A percentile compares a stretch with the other conserved stretches of the same genome.
Conservation (phyloP, 2,888 invertebrate genomes). For the Drosophila merina region DNA sequence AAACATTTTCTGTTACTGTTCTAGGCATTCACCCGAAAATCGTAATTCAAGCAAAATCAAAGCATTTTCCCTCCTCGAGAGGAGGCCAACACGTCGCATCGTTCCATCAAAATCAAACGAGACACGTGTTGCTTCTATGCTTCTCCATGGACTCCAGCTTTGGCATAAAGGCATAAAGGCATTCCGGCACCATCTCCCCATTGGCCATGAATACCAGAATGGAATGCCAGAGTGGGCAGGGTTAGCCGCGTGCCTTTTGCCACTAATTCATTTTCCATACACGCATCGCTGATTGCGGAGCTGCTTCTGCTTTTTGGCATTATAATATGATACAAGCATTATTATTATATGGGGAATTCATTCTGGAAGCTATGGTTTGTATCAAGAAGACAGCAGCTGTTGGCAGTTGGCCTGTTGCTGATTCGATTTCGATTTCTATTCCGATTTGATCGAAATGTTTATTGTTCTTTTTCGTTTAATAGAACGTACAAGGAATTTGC, state of each 20-base stretch:
- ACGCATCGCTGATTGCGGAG: constrained; percentile 56
- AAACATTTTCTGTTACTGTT: neutral
- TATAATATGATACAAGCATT: constrained; percentile 33
- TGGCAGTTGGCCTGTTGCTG: constrained; percentile 4
- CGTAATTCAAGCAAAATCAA: constrained; percentile 15
- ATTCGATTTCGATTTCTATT: constrained; percentile 10
- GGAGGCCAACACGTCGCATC: constrained; percentile 13
- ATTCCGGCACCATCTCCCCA: neutral
- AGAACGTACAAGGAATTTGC: constrained; percentile 14
- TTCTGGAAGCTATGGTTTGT: constrained; percentile 13
- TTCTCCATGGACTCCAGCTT: constrained; percentile 7
- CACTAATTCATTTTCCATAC: constrained; percentile 61
- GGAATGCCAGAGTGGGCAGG: constrained; percentile 22
- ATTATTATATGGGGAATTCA: constrained; percentile 19
- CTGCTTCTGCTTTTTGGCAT: constrained; percentile 41
- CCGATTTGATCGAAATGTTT: constrained; percentile 48
- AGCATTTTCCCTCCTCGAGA: neutral
- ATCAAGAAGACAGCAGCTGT: constrained; percentile 54
- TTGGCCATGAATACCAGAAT: constrained; percentile 32
- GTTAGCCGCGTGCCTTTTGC: constrained; percentile 50
- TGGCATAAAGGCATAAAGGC: neutral
- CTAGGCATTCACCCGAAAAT: neutral
- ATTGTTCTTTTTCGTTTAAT: constrained; percentile 39
- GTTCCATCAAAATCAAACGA: constrained; percentile 27
- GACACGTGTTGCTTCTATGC: constrained; percentile 43